Percentiles rank a stretch among this genome's conserved stretches.
Conservation (phyloP, 1,140 invertebrate genomes). For the Globodera ellingtonae region DNA sequence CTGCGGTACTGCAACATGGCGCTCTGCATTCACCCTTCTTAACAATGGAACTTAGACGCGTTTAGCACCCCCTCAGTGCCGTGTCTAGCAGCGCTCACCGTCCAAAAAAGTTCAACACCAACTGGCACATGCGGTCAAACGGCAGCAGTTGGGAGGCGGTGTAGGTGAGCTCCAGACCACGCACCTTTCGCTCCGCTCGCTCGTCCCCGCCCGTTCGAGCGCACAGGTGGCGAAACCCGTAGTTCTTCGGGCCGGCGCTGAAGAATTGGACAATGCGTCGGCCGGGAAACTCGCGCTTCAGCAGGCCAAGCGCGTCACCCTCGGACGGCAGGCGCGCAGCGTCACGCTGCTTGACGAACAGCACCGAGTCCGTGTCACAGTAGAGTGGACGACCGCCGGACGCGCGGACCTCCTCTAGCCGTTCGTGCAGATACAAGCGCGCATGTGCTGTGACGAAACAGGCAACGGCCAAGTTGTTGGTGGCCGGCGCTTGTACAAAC, state of each 20-base stretch:
- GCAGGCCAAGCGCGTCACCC: constrained; percentile 7
- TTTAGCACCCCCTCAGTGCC: neutral
- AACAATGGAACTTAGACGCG: neutral
- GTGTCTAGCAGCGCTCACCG: neutral
- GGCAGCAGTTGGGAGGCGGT: neutral
- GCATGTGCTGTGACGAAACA: constrained; percentile 17
- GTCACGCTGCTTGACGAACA: neutral
- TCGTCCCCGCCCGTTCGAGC: neutral
- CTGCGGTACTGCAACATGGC: neutral
- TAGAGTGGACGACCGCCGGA: constrained; percentile 4
- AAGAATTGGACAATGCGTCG: constrained; percentile 8
- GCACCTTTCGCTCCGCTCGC: neutral
- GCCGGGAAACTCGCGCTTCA: constrained; percentile 15
- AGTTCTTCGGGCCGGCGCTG: constrained; percentile 24
- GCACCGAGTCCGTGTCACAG: constrained; percentile 1
- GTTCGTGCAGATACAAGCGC: neutral
- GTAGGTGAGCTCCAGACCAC: constrained; percentile 3
- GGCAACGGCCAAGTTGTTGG: constrained; percentile 22
- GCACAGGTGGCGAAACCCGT: constrained; percentile 20
- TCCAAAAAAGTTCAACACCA: neutral
- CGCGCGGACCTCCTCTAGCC: constrained; percentile 16
- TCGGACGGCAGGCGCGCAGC: neutral
- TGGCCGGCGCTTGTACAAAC: constrained; percentile 18
- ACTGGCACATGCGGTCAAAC: neutral
- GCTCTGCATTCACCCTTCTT: neutral